Evolutionary conservation across 2,113 vertebrate species (phyloP).

Genomic region (Acrocephalus kingi): DNA sequence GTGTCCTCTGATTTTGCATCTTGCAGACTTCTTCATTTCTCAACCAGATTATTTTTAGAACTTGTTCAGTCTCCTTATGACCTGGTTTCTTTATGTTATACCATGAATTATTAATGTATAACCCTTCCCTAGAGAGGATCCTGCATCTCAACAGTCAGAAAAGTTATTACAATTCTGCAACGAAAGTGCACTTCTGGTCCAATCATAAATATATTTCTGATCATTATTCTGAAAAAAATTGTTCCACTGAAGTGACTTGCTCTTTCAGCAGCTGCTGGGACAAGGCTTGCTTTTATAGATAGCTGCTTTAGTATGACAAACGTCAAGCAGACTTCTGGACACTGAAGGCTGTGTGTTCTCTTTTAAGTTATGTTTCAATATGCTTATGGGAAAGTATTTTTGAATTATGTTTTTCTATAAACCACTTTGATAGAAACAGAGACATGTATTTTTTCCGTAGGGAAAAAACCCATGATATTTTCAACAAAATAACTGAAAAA

Average conservation of each 20-base stretch:
- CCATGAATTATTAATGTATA: slow-evolving; percentile 14
- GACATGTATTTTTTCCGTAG: not conserved
- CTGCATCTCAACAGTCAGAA: not conserved
- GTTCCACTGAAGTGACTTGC: not conserved
- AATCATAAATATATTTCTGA: not conserved
- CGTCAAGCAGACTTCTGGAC: not conserved
- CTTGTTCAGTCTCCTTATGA: not conserved
- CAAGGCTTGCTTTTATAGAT: not conserved
- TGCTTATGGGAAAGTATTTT: not conserved
- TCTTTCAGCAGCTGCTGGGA: not conserved
- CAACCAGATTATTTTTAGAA: slow-evolving; percentile 67
- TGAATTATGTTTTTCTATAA: not conserved
- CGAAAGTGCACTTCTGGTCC: not conserved
- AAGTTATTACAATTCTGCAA: not conserved
- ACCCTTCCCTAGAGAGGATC: not conserved
- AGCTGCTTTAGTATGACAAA: not conserved
- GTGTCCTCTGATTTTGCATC: slow-evolving; percentile 13
- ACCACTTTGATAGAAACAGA: not conserved
- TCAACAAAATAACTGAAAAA: not conserved
- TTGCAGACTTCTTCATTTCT: slow-evolving; percentile 47
- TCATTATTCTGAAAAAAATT: not conserved
- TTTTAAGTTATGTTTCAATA: not conserved
- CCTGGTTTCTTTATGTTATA: slow-evolving; percentile 2
- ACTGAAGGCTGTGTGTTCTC: not conserved
- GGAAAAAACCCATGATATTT: accelerated